phyloP scores from a whole-genome alignment of 2,797 vertebrate genomes.

The Sebastes alutus region DNA sequence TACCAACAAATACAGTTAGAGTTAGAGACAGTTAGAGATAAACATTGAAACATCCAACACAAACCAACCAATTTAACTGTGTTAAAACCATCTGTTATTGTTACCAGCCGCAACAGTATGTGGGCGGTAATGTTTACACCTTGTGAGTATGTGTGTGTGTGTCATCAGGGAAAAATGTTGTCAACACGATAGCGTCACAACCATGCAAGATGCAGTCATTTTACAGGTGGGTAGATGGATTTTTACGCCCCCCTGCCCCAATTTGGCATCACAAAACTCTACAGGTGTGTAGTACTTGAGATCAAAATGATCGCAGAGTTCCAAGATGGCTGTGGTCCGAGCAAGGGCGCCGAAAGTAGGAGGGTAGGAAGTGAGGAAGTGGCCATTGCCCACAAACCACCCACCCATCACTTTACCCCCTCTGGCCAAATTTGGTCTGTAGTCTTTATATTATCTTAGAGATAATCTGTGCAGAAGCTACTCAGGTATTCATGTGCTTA shows the following conservation, averaged over 20 bases:
- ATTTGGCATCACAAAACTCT: background rate
- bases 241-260: background rate
- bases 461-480: background rate
- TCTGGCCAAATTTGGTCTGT: too few species aligned
- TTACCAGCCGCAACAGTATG: background rate
- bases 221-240: too few species aligned
- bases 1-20: background rate
- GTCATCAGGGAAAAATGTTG: background rate
- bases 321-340: background rate
- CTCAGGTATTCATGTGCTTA: conserved; percentile 3
- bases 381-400: too few species aligned
- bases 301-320: background rate
- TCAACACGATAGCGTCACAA: background rate
- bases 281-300: background rate
- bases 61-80: background rate
- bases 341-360: background rate
- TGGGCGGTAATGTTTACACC: background rate
- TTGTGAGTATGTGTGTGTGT: background rate
- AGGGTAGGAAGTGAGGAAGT: background rate
- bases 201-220: background rate
- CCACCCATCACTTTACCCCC: too few species aligned
- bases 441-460: too few species aligned
- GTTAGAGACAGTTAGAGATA: too few species aligned
- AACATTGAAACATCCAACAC: background rate
- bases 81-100: background rate